Conservation (phyloP, 1,140 invertebrate genomes). For the Anthonomus grandis region DNA sequence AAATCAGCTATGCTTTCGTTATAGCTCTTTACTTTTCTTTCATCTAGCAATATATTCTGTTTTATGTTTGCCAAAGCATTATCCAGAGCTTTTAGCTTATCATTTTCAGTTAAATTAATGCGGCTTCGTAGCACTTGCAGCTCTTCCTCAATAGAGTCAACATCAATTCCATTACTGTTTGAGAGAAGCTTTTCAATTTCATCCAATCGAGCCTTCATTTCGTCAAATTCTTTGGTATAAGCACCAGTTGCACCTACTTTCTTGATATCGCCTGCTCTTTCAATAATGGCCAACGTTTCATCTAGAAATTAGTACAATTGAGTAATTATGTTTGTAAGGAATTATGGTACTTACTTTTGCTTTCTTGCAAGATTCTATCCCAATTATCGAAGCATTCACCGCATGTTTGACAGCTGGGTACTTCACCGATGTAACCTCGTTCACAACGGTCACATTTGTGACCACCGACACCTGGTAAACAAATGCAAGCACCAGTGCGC, state of each 20-base stretch:
- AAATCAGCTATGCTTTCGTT: constrained; percentile 69
- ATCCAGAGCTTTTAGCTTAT: constrained; percentile 59
- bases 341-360: constrained; percentile 38
- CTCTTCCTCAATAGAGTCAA: constrained; percentile 48
- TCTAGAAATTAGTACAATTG: constrained; percentile 52
- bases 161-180: constrained; percentile 58
- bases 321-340: constrained; percentile 1
- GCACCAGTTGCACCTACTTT: constrained; percentile 90
- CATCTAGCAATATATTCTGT: constrained; percentile 73
- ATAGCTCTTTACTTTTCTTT: constrained; percentile 72
- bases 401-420: constrained; percentile 89
- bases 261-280: constrained; percentile 86
- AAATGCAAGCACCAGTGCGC: constrained; percentile 83
- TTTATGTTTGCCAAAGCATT: constrained; percentile 70
- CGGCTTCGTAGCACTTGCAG: constrained; percentile 50
- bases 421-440: constrained; percentile 85
- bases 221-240: constrained; percentile 89
- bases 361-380: constrained; percentile 81
- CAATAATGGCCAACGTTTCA: constrained; percentile 71
- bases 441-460: constrained; percentile 94
- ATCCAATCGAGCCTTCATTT: constrained; percentile 80
- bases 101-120: constrained; percentile 52
- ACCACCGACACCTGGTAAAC: constrained; percentile 89
- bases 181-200: constrained; percentile 75
- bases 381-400: constrained; percentile 99